Base-by-base conservation (phyloP, 2,797 vertebrate genomes). In the Salmo trutta region DNA sequence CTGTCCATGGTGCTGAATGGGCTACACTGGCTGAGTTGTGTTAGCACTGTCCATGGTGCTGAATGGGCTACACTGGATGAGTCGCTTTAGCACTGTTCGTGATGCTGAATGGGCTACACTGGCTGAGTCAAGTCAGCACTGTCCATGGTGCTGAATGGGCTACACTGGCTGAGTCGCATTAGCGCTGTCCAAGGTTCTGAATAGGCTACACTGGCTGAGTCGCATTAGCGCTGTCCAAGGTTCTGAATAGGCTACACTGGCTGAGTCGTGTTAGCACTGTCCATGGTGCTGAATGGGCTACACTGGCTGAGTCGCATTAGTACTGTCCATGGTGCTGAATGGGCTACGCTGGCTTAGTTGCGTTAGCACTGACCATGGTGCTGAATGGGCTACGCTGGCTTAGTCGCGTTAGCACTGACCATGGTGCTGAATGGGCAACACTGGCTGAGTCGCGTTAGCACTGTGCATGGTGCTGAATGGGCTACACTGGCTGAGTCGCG, bases 151-250 rank as follows among this genome's bases (percentile, higher is more conserved):
- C 4, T 52, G 36, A 51, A 70, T 10, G 68, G 68, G 24, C 5
- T 19, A 51, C 36, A 24, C 41, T 4, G 69, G 1, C 36, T 51
- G 3, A 33, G 31, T 5, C 31, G 3, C 0, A 14, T 31, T 17
- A 47, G 36, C n/a, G 0, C 69, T 71, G 36, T 71, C 69, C 41
- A 31, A 52, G 69, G 69, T 52, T n/a, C 33, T 70, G 36, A 70
- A 33, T 51, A 0, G 8, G 2, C 6, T 51, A 14, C 7, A 8
- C 5, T 51, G 47, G 0, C 10, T 62, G 17, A 33, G 31, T 33
- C 31, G 31, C 4, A 10, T 66, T 29, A 41, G 33, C 36, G 0
- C 33, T 70, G 33, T 70, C 68, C 68, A 29, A 51, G 68, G 19
- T 70, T 36, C 33, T 70, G 19, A 70, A 62, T 17, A 19, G 56